These are phyloP conservation scores for Platynereis dumerilii DNA, from an alignment of 2,888 invertebrate species.

Conservation along the genomic window DNA sequence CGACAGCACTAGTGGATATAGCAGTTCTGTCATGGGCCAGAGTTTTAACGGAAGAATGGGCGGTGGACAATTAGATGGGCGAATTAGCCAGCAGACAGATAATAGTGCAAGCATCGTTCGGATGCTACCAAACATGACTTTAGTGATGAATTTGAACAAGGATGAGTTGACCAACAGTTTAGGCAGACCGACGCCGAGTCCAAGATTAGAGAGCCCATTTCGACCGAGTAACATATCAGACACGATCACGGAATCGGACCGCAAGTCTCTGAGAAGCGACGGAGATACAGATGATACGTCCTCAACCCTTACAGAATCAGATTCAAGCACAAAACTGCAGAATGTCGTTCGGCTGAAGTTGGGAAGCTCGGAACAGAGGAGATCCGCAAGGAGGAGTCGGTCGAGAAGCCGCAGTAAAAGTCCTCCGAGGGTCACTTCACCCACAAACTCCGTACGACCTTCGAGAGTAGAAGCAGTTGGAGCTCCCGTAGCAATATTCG, in stretches of 20 bases:
- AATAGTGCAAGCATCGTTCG: neutral
- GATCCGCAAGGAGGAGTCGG: neutral
- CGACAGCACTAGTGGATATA: too few relatives aligned
- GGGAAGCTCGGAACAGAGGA: neutral
- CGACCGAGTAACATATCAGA: neutral
- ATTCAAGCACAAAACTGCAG: neutral
- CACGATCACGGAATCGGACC: neutral
- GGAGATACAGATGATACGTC: neutral
- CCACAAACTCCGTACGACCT: neutral
- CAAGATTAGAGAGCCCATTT: neutral
- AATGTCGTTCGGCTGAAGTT: slow-evolving; percentile 4
- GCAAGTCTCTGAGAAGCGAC: neutral
- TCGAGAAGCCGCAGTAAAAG: neutral
- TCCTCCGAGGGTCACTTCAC: neutral
- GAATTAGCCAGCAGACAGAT: too few relatives aligned
- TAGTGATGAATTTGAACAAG: neutral
- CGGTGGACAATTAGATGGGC: too few relatives aligned
- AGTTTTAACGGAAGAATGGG: too few relatives aligned
- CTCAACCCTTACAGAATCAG: neutral
- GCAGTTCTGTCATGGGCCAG: too few relatives aligned
- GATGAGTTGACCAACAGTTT: neutral
- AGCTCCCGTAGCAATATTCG: neutral
- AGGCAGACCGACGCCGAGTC: neutral
- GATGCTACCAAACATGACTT: slow-evolving; percentile 5
- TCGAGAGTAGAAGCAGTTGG: neutral